phyloP scores from a whole-genome alignment of 1,140 invertebrate species.

The Eurosta solidaginis region DNA sequence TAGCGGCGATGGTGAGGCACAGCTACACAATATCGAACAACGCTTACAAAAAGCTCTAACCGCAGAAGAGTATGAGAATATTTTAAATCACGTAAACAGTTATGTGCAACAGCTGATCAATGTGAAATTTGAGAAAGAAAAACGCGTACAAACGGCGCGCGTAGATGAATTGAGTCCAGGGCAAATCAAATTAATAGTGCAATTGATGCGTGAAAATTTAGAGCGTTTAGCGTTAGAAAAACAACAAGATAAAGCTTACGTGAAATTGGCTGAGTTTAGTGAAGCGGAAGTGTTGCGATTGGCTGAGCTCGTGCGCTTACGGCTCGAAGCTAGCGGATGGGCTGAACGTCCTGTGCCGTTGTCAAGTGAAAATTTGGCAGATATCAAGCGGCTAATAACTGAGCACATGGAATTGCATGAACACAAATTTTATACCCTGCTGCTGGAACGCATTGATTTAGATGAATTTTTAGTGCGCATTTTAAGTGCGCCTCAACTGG shows the following conservation, averaged over 20 bases:
- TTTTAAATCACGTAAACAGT: constrained; percentile 54
- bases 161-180: constrained; percentile 41
- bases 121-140: constrained; percentile 35
- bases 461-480: constrained; percentile 43
- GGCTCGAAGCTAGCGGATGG: constrained; percentile 40
- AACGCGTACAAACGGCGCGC: background rate
- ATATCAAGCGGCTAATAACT: constrained; percentile 54
- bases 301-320: constrained; percentile 37
- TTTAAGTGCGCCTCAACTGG: constrained; percentile 40
- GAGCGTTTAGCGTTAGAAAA: constrained; percentile 26
- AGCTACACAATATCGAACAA: constrained; percentile 41
- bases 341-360: constrained; percentile 37
- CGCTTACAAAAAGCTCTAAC: constrained; percentile 47
- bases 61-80: constrained; percentile 53
- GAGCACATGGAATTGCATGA: constrained; percentile 40
- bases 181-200: constrained; percentile 44
- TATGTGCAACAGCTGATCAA: constrained; percentile 55
- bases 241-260: background rate
- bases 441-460: constrained; percentile 53
- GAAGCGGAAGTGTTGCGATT: constrained; percentile 42
- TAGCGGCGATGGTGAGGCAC: constrained; percentile 8
- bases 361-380: constrained; percentile 53
- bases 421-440: constrained; percentile 50
- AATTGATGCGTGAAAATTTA: constrained; percentile 47
- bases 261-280: constrained; percentile 34